These are phyloP conservation scores for Sminthurides aquaticus DNA, from an alignment of 2,888 invertebrate genomes.

Conservation along the genomic window DNA sequence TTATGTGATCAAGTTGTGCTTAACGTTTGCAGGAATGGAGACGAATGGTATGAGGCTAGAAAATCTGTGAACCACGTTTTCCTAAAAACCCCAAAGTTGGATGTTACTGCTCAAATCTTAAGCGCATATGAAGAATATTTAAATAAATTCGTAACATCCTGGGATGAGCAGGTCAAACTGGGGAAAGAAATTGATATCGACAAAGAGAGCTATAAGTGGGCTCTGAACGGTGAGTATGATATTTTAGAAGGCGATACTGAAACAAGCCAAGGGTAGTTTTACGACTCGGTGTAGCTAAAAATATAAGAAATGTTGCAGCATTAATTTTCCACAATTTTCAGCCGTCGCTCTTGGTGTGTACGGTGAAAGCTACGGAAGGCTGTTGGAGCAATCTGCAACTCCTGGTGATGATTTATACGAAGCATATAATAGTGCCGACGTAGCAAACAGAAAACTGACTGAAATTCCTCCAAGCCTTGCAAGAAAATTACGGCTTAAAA, in stretches of 20 bases:
- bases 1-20: background rate
- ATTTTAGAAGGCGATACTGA: no score
- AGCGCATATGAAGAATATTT: constrained; percentile 7
- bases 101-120: constrained; percentile 34
- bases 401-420: background rate
- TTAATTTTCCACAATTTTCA: no score
- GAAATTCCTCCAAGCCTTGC: constrained; percentile 62
- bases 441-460: constrained; percentile 50
- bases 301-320: no score
- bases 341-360: background rate
- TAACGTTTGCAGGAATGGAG: constrained; percentile 10
- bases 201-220: background rate
- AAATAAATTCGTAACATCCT: background rate
- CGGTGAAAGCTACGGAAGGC: background rate
- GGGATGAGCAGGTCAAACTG: background rate
- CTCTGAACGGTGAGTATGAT: constrained; percentile 3
- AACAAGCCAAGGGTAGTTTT: no score
- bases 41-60: constrained; percentile 3
- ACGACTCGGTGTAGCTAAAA: no score
- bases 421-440: background rate
- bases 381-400: background rate
- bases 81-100: constrained; percentile 51
- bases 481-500: constrained; percentile 56
- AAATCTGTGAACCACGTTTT: background rate
- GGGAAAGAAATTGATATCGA: background rate